Conservation (phyloP, 2,888 invertebrate species). For the Netelia inedita region DNA sequence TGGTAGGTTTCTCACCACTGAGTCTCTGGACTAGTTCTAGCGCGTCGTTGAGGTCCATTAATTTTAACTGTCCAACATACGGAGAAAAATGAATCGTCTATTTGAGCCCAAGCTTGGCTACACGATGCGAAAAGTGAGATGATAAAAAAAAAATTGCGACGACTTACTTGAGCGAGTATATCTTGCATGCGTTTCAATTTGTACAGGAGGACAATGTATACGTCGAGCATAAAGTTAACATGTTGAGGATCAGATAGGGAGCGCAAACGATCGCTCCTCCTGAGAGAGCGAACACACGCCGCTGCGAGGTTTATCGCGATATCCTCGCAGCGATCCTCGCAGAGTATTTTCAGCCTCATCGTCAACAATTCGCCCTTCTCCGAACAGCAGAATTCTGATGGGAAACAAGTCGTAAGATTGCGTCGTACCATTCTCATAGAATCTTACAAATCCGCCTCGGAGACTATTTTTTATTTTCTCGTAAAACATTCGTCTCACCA, state of each 20-base stretch:
- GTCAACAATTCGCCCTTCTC: slow-evolving; percentile 88
- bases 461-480: too few relatives aligned
- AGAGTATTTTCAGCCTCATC: slow-evolving; percentile 88
- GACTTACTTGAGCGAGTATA: slow-evolving; percentile 86
- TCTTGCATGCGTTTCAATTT: slow-evolving; percentile 86
- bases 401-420: slow-evolving; percentile 67
- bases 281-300: slow-evolving; percentile 87
- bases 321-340: slow-evolving; percentile 88
- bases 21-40: slow-evolving; percentile 86
- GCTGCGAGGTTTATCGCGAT: slow-evolving; percentile 87
- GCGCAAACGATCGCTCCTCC: slow-evolving; percentile 83
- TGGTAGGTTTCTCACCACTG: slow-evolving; percentile 83
- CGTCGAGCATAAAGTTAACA: slow-evolving; percentile 87
- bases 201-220: slow-evolving; percentile 87
- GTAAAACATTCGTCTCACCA: slow-evolving; percentile 76
- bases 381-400: slow-evolving; percentile 87
- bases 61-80: slow-evolving; percentile 85
- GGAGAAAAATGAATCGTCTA: slow-evolving; percentile 28
- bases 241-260: slow-evolving; percentile 85
- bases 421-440: too few relatives aligned
- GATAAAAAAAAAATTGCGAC: slow-evolving; percentile 19
- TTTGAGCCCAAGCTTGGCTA: too few relatives aligned
- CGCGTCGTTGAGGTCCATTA: slow-evolving; percentile 86
- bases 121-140: slow-evolving; percentile 4
- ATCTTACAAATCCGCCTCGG: too few relatives aligned